Evolutionary conservation across 1,140 invertebrate species (phyloP), one percentile per base, ranked within the genome.

Genomic region (Melipona quadrifasciata): DNA sequence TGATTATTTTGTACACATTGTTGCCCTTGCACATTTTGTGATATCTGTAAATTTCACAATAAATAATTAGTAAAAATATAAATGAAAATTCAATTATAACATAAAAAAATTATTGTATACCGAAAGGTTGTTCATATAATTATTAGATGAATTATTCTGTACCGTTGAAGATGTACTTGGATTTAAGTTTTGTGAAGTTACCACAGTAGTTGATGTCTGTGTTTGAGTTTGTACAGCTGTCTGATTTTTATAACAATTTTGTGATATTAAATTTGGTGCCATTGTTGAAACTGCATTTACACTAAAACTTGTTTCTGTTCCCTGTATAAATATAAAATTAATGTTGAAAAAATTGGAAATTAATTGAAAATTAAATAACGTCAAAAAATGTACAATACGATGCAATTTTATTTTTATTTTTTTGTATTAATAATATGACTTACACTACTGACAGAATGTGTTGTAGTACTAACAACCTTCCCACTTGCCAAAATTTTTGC

Each of bases 401-500:
- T 67, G 21, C 31, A 31, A 57, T n/a, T 58, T n/a, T 47, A 39
- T 39, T 70, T 19, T 70, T 24, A 47, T 2, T 8, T 61, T 53
- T 31, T 31, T 65, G n/a, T 65, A 8, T 65, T 65, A 65, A 64
- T 27, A 57, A 83, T 64, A 72, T n/a, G 31, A 89, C 92, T 93
- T 90, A 94, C 93, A 79, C 84, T 91, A 65, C 82, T 91, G 70
- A 93, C 72, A 51, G 92, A 87, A 86, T 93, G 93, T 51, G 92
- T 91, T 61, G 89, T 89, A 83, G 90, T 92, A 81, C 91, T 93
- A 47, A 96, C 92, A 72, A 95, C 89, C 90, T 96, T 96, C 16
- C 95, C 96, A 86, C 94, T 95, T 17, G 95, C 91, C 57, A 96
- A 86, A 85, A 96, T 96, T 91, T 95, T 95, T 31, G 95, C 90